Conservation (phyloP, 2,113 vertebrate genomes). For the Pachypanchax playfairii region DNA sequence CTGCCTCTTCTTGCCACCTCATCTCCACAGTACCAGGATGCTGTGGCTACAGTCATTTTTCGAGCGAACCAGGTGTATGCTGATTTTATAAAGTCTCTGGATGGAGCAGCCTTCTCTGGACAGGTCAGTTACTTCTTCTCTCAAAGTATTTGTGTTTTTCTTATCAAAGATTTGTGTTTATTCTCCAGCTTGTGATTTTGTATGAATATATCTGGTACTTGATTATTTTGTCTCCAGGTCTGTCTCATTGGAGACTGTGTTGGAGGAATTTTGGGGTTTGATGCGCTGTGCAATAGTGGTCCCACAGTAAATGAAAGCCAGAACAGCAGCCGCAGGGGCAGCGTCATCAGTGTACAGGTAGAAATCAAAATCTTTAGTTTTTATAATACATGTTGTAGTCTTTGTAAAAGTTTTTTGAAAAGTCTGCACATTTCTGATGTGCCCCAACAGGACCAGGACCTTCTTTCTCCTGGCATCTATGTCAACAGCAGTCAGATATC, state of each 20-base stretch:
- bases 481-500: conserved; percentile 84
- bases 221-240: conserved; percentile 84
- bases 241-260: conserved; percentile 96
- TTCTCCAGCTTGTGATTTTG: background rate
- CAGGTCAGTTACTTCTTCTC: conserved; percentile 86
- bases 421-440: conserved; percentile 1
- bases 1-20: conserved; percentile 94
- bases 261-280: conserved; percentile 95
- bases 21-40: conserved; percentile 93
- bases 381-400: background rate
- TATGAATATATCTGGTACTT: conserved; percentile 1
- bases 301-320: conserved; percentile 90
- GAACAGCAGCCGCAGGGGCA: conserved; percentile 92
- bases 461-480: conserved; percentile 89
- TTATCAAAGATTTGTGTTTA: no score
- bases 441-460: conserved; percentile 85
- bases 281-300: conserved; percentile 92
- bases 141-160: no score
- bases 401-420: background rate
- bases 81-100: conserved; percentile 91
- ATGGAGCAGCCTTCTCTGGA: conserved; percentile 90
- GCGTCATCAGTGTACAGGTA: conserved; percentile 89
- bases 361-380: conserved; percentile 4
- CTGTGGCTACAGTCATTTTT: conserved; percentile 88
- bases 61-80: conserved; percentile 92